Evolutionary conservation across 2,888 invertebrate genomes (phyloP), one percentile per base, ranked within the genome.

Genomic region (Drosophila infuscata): DNA sequence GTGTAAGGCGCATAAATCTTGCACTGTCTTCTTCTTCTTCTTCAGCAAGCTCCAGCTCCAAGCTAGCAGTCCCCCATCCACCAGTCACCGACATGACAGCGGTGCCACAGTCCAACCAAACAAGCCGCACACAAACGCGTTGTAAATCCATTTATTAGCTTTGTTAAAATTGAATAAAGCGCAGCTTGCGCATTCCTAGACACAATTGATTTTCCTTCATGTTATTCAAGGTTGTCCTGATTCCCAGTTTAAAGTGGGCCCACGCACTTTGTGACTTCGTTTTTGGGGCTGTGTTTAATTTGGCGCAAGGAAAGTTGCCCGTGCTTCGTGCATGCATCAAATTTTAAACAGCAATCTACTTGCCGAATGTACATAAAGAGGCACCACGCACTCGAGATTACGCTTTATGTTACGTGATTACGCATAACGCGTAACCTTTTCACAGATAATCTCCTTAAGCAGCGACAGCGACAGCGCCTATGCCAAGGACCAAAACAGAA

Each of bases 361-460:
- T 72, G 76, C 71, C 82, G 41, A 73, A 67, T 83, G 84, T 90
- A 81, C 83, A 76, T 80, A 89, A 87, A 87, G 76, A 74, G 79
- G 76, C 89, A 74, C 89, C 91, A 87, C 89, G 88, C 91, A 74
- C 85, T 73, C 54, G 74, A 77, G 89, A 90, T 90, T 90, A 81
- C 84, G 87, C 88, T 91, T 88, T 88, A 91, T 91, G 90, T 91
- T 88, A 88, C 88, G 91, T 88, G 88, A 88, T 88, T 89, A 89
- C 88, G 91, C 88, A 88, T 89, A 78, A 78, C 89, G 90, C 89
- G 82, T 89, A 89, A 89, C 88, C 90, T 86, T 86, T 90, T 86
- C 84, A 59, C 82, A 90, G 90, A 90, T 90, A 90, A 90, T 91
- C 91, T 82, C 63, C 90, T 88, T 83, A 85, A 81, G 79, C 79